Conservation (phyloP, 2,113 vertebrate genomes). For the Barbus barbus region DNA sequence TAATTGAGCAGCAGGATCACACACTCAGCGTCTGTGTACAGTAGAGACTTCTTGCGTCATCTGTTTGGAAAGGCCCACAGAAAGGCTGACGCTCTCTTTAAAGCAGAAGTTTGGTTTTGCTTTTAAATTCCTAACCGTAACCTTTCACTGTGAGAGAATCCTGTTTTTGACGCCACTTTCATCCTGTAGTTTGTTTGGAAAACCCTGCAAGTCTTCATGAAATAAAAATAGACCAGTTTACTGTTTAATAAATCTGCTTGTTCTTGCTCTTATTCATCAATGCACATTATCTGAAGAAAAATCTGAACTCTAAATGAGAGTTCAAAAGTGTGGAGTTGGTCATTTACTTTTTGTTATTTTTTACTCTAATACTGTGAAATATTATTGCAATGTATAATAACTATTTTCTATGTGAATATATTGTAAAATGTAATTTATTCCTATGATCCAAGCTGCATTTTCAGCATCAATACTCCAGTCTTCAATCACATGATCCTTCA, state of each 20-base stretch:
- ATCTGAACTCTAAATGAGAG: neutral
- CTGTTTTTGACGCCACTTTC: neutral
- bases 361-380: neutral
- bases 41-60: neutral
- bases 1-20: conserved; percentile 44
- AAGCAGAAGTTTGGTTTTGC: neutral
- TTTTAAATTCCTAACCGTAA: neutral
- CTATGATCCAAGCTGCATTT: neutral
- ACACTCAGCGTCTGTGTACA: neutral
- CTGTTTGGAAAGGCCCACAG: neutral
- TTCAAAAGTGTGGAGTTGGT: neutral
- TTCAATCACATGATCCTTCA: too few species aligned
- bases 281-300: neutral
- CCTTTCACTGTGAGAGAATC: neutral
- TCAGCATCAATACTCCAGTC: too few species aligned
- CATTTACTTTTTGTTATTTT: neutral
- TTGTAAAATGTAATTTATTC: neutral
- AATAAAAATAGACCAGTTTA: neutral
- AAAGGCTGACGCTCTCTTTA: neutral
- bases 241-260: neutral
- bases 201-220: neutral
- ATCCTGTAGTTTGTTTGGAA: neutral
- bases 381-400: neutral
- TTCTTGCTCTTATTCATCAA: neutral
- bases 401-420: neutral